Evolutionary conservation across 2,113 vertebrate genomes (phyloP), one percentile per base, ranked within the genome.

Genomic region (Reinhardtius hippoglossoides): DNA sequence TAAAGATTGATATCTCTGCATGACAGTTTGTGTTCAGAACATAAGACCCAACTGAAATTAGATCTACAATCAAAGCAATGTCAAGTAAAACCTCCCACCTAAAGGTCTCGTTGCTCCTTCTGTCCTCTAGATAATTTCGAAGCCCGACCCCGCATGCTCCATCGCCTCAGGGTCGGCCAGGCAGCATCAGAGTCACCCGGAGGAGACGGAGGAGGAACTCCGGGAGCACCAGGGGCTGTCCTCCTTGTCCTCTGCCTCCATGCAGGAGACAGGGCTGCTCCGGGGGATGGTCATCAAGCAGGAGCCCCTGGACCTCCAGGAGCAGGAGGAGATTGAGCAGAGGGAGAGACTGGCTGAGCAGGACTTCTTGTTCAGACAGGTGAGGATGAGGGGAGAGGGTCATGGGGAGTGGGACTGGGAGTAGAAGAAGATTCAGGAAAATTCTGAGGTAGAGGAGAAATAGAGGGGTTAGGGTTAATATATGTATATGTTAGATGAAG

Each of bases 171-270:
- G 86, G 59, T 94, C 95, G 0, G 80, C 94, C 18, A 92, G 97
- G 82, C 97, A 98, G 87, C 97, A 96, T 10, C 97, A 97, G 93
- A 97, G 96, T 91, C 97, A 98, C 91, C 97, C 97, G 0, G 97
- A 98, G 90, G 97, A 98, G 93, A 98, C 97, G 0, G 97, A 98
- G 84, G 97, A 98, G 88, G 97, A 98, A 82, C 92, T 98, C n/a
- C 92, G 96, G 2, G 96, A 98, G 82, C 97, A 98, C 88, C 97
- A 98, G 87, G 96, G 94, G 0, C 94, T 97, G 77, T 87, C 94
- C 70, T 95, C 96, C 20, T 95, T 95, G 0, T 87, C 90, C 20
- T 87, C 78, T 2, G 68, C 83, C 8, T 82, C 86, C 5, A 50
- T 40, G 31, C 85, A 85, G 70, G 94, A 0, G 93, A 94, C 66